phyloP scores from a whole-genome alignment of 2,797 vertebrate species.

The Sylvia borin region DNA sequence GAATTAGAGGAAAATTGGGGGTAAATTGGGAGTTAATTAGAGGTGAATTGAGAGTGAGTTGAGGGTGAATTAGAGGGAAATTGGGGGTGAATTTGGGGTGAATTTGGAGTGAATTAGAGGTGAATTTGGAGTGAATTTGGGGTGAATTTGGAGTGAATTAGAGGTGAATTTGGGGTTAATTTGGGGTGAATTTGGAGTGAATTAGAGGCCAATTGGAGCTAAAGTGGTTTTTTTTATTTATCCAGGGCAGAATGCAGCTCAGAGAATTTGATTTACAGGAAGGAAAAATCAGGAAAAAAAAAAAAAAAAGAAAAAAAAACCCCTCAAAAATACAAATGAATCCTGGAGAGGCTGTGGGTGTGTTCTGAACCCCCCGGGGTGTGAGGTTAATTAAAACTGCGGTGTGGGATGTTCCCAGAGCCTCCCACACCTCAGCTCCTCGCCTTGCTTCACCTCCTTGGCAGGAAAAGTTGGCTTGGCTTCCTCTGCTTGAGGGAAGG shows the following conservation, averaged over 20 bases:
- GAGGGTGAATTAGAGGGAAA: background rate
- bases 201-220: too few species aligned
- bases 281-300: background rate
- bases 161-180: background rate
- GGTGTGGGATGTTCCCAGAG: background rate
- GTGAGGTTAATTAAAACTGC: background rate
- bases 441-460: background rate
- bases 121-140: background rate
- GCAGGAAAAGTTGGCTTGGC: background rate
- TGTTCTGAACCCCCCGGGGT: background rate
- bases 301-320: background rate
- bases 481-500: background rate
- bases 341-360: background rate
- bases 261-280: background rate
- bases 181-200: background rate
- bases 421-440: background rate
- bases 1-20: too few species aligned
- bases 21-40: background rate
- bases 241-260: background rate
- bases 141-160: too few species aligned
- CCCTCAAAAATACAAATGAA: too few species aligned
- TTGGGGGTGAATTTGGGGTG: background rate
- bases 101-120: background rate
- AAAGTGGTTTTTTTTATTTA: background rate
- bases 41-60: background rate